Evolutionary conservation across 2,113 vertebrate genomes (phyloP), one percentile per base, ranked within the genome.

Genomic region (Planiliza haematocheilus): DNA sequence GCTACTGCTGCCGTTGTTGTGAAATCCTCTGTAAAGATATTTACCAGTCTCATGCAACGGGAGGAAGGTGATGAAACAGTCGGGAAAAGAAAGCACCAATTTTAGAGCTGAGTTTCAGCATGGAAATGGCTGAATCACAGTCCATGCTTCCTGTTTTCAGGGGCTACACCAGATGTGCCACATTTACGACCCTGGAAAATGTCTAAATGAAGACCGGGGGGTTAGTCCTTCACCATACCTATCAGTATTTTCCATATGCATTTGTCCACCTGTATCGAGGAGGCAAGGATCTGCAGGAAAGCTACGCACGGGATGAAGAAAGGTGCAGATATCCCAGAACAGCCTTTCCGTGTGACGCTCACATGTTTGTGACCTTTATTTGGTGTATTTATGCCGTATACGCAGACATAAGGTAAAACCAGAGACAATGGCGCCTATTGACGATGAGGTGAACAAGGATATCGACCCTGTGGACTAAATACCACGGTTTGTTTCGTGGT

Each of bases 61-160:
- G 46, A 83, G 42, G 71, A 81, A 86, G 81, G 41, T 74, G 78
- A 87, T 66, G 65, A 70, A 87, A 77, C 36, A 10, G 61, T 73
- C 51, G 74, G 62, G 61, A 88, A 82, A 74, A 86, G 18, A 70
- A 52, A 50, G 20, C 67, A 42, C 46, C 78, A 83, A 53, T 85
- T 92, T 91, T 87, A 88, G 77, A 67, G 61, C 36, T 1, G 4
- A 51, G 65, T 85, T 80, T 78, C 63, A 83, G 74, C 59, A 78
- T 86, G 87, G 90, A 92, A 88, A 91, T 63, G 36, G 43, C 34
- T 88, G 80, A 89, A 82, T 92, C 88, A 88, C 68, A 48, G 16
- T 38, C 53, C 52, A 16, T 71, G 37, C 66, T 93, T 94, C 90
- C 91, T 91, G 75, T 91, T 90, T 90, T 79, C 21, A 11, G 79